Percentiles rank a stretch among this genome's conserved stretches.
phyloP scores from a whole-genome alignment of 2,113 vertebrate species.

The Catharus minimus region DNA sequence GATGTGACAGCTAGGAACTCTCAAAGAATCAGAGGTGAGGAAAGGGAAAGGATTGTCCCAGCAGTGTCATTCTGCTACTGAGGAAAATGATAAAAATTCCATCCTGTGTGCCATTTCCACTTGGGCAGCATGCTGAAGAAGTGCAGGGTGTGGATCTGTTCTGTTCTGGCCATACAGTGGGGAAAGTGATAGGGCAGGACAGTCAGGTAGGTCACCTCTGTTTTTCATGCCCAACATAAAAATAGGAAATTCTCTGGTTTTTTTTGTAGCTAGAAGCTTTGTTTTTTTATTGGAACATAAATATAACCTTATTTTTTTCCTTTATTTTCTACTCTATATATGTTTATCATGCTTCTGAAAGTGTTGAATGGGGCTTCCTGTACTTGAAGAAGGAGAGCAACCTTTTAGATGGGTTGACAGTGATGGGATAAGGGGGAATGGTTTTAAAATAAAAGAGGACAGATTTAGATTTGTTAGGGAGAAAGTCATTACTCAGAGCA shows the following conservation, averaged over 20 bases:
- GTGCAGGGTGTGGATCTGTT: neutral
- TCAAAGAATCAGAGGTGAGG: conserved; percentile 25
- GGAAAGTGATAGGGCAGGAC: neutral
- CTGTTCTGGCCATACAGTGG: neutral
- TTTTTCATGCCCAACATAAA: neutral
- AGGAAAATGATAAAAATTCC: neutral
- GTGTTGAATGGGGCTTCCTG: neutral
- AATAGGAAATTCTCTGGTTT: neutral
- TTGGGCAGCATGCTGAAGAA: neutral
- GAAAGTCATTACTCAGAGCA: neutral
- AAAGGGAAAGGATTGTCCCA: conserved; percentile 32
- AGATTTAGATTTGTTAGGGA: neutral
- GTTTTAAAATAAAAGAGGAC: neutral
- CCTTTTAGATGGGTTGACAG: neutral
- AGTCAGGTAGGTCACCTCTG: neutral
- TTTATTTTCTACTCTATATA: neutral
- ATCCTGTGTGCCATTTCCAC: neutral
- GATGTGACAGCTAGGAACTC: conserved; percentile 33
- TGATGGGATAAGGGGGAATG: neutral
- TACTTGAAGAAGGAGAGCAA: neutral
- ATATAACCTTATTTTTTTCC: neutral
- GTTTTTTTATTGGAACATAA: neutral
- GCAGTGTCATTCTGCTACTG: neutral
- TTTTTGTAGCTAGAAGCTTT: neutral
- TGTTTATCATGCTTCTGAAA: neutral